These are phyloP conservation scores for Platerodrilus igneus DNA, from an alignment of 2,888 invertebrate species.

Conservation along the genomic window DNA sequence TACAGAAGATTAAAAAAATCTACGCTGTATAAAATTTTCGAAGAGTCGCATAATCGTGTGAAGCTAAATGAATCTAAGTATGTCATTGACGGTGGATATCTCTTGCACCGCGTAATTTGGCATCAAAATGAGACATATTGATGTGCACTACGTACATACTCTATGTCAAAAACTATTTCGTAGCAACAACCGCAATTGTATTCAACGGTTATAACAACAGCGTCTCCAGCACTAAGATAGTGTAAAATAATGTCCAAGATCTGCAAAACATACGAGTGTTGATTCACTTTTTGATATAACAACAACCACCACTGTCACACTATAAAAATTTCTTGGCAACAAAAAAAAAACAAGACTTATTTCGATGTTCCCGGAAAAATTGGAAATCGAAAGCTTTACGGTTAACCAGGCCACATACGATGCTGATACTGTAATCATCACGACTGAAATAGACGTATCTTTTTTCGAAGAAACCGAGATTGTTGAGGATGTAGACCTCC, in stretches of 20 bases:
- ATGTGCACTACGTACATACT: neutral
- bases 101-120: slow-evolving; percentile 5
- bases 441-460: too few relatives aligned
- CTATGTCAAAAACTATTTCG: neutral
- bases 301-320: too few relatives aligned
- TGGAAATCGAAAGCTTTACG: too few relatives aligned
- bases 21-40: slow-evolving; percentile 1
- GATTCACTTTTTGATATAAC: too few relatives aligned
- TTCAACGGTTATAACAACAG: neutral
- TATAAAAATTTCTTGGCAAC: too few relatives aligned
- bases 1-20: slow-evolving; percentile 3
- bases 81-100: slow-evolving; percentile 5
- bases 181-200: neutral
- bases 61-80: neutral
- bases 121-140: neutral
- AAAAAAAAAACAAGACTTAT: too few relatives aligned
- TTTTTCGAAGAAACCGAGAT: too few relatives aligned
- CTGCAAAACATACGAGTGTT: too few relatives aligned
- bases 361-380: too few relatives aligned
- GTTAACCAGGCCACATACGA: too few relatives aligned
- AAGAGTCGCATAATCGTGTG: neutral
- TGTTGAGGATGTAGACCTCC: slow-evolving; percentile 7
- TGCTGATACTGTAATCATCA: too few relatives aligned
- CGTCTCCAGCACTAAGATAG: neutral
- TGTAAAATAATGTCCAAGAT: too few relatives aligned